Percentiles rank a stretch among this genome's conserved stretches.
phyloP scores from a whole-genome alignment of 2,797 vertebrate species.

The Decapterus maruadsi region DNA sequence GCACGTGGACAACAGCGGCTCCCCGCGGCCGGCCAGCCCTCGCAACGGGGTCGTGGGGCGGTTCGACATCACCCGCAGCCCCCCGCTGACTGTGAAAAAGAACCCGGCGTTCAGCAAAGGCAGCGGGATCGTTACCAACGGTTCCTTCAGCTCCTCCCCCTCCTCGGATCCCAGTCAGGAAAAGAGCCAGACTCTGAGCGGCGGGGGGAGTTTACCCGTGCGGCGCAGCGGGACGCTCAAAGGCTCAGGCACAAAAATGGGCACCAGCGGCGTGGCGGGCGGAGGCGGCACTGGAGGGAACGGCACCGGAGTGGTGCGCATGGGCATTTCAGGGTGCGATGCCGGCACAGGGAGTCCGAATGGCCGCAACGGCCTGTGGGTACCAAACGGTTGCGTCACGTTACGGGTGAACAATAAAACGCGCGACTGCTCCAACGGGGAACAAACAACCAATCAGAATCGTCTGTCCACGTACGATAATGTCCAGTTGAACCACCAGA shows the following conservation, averaged over 20 bases:
- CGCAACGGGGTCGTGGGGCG: conserved; percentile 86
- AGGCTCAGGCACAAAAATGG: conserved; percentile 94
- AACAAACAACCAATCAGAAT: conserved; percentile 87
- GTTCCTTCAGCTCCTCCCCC: conserved; percentile 94
- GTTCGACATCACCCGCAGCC: conserved; percentile 91
- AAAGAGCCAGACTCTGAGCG: conserved; percentile 86
- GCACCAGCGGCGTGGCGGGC: conserved; percentile 90
- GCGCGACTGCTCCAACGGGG: conserved; percentile 79
- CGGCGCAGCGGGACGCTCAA: conserved; percentile 90
- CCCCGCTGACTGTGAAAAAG: conserved; percentile 93
- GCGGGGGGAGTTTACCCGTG: conserved; percentile 83
- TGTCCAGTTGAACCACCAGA: conserved; percentile 92
- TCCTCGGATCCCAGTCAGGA: conserved; percentile 86
- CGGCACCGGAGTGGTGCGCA: conserved; percentile 79
- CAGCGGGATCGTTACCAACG: conserved; percentile 97
- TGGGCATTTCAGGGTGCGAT: conserved; percentile 91
- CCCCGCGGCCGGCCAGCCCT: conserved; percentile 90
- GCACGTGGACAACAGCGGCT: conserved; percentile 86
- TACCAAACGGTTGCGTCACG: conserved; percentile 90
- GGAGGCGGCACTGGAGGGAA: conserved; percentile 77
- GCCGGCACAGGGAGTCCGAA: conserved; percentile 81
- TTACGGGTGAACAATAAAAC: conserved; percentile 89
- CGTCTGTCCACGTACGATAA: conserved; percentile 98
- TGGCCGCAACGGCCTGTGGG: conserved; percentile 86
- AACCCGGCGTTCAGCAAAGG: conserved; percentile 97